phyloP scores from a whole-genome alignment of 1,140 invertebrate species.

The Drosophila aff. region DNA sequence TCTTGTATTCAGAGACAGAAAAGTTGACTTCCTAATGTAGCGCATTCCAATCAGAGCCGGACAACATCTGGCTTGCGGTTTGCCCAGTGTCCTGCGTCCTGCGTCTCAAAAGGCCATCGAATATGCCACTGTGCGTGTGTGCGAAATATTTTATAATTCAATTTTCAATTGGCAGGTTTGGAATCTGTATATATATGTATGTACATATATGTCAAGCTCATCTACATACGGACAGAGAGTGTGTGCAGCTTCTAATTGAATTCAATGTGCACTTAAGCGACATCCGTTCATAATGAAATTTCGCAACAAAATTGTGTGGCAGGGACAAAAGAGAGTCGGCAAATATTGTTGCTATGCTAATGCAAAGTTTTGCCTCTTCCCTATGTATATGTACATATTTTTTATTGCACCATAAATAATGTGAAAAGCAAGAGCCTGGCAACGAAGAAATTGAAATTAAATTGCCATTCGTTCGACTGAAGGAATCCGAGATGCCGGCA shows the following conservation, averaged over 20 bases:
- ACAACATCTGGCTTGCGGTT: constrained; percentile 43
- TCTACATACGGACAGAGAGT: not conserved
- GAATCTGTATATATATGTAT: constrained; percentile 19
- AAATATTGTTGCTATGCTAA: constrained; percentile 69
- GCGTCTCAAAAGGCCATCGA: constrained; percentile 31
- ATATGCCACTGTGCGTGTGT: constrained; percentile 9
- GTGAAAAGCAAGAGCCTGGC: constrained; percentile 52
- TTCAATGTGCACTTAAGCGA: constrained; percentile 78
- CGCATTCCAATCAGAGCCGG: constrained; percentile 31
- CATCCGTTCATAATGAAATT: constrained; percentile 79
- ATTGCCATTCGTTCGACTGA: constrained; percentile 45
- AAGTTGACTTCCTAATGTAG: constrained; percentile 39
- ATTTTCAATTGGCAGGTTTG: constrained; percentile 69
- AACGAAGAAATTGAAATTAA: constrained; percentile 77
- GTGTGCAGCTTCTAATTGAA: constrained; percentile 66
- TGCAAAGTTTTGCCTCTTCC: constrained; percentile 51
- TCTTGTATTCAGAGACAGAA: constrained; percentile 13
- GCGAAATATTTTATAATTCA: constrained; percentile 66
- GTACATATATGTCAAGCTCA: constrained; percentile 1
- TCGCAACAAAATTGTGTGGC: constrained; percentile 69
- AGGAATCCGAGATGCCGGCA: constrained; percentile 52
- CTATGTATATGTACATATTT: constrained; percentile 7
- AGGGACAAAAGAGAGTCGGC: constrained; percentile 60
- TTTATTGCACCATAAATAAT: constrained; percentile 74
- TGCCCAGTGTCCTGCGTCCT: not conserved